Base-by-base conservation (phyloP, 2,888 invertebrate genomes). In the Euplexia lucipara region DNA sequence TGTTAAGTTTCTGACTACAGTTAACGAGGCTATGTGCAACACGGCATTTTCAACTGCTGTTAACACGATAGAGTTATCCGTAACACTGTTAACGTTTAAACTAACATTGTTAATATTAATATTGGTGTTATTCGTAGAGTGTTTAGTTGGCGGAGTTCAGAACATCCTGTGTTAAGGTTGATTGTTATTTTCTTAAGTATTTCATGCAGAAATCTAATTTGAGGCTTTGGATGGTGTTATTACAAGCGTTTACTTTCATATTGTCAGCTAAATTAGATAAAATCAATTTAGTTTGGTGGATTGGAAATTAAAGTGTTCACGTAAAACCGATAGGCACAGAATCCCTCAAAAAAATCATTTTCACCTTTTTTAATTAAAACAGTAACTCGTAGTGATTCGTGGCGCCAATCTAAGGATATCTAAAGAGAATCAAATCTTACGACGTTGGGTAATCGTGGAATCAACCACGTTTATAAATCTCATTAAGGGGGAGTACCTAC, bases 401-500 rank as follows among this genome's bases (percentile, higher is more conserved):
- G 77, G 53, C 63, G 74, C 67, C 73, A 83, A 86, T 86, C 81
- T 81, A 82, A 84, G 84, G 87, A 85, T 88, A 85, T 85, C 82
- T 84, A 83, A 88, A 86, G 88, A 89, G 89, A 89, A 90, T 90
- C 87, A 86, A 86, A 85, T 84, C 84, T 81, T 83, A 84, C 86
- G 86, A 91, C 87, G 83, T 81, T 81, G 87, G 79, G 74, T 89
- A 90, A 91, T 89, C 89, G 81, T 78, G 86, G 83, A 90, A 91
- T 89, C 88, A 88, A 88, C 86, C 88, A 83, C 84, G 88, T 85
- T 89, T 87, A 87, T 89, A 90, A 88, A 91, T 91, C 90, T 91
- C 90, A 91, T 92, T 92, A 91, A 86, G 78, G 72, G 83, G 78
- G 83, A 86, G 86, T 85, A 85, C 63, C 54, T 79, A 84, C 68